Evolutionary conservation across 2,113 vertebrate genomes (phyloP), one percentile per base, ranked within the genome.

Genomic region (Caloenas nicobarica): DNA sequence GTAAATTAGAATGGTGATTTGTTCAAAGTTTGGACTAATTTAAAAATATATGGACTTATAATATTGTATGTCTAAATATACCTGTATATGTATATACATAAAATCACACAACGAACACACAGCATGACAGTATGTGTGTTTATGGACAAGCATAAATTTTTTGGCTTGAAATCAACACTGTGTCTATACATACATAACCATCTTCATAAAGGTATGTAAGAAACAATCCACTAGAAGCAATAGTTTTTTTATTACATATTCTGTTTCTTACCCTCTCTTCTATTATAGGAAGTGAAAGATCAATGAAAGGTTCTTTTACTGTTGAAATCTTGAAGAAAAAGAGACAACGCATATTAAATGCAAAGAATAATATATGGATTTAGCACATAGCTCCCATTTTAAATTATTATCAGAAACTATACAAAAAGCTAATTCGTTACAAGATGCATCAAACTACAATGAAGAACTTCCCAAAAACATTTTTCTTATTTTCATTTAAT

Each of bases 271-370:
- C 99, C 98, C 99, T 97, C 97, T 99, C 99, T 97, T 99, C 99
- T 96, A 99, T 99, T 95, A 99, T 99, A 95, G 99, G 99, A 96
- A 99, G 98, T 84, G 99, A 99, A 97, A 99, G 99, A 97, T 99
- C 99, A 96, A 99, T 99, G 96, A 99, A 99, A 89, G 99, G 98
- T 97, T 99, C 99, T 94, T 99, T 99, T 92, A 99, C 98, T 25
- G 98, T 99, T 57, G 99, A 99, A 96, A 99, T 99, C 99, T 99
- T 98, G 82, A 85, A 94, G 87, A 91, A 95, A 91, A 95, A 94
- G 95, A 97, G 96, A 95, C 90, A 97, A 42, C 72, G 69, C 51
- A 71, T 83, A 74, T 94, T 93, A 92, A 88, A 73, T 28, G 1
- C n/a, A 38, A 68, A 83, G 40, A 95, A 60, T 12, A 42, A 18